Base-by-base conservation (phyloP, 2,888 invertebrate species). In the Papilio gigon region DNA sequence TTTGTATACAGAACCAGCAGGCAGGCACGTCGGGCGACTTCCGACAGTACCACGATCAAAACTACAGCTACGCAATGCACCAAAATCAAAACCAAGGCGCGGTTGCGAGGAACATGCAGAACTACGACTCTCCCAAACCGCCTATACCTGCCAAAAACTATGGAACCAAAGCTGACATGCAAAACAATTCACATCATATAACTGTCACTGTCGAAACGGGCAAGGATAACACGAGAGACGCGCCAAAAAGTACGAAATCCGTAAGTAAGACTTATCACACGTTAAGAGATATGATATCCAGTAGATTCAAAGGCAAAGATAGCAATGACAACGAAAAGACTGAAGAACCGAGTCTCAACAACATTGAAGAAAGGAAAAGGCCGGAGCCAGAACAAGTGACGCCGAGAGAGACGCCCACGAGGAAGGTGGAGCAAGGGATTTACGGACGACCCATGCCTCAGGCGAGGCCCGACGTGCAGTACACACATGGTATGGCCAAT, bases 231-330 rank as follows among this genome's bases (percentile, higher is more conserved):
- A 92, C 91, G 17, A 90, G 91, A 78, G 93, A 94, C 75, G 90
- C 93, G 0, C 93, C 90, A 0, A 93, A 93, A 82, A 93, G 89
- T 67, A 88, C 92, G 59, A 94, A 95, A 82, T 94, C 95, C n/a
- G 94, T 95, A 70, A 94, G 95, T 58, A 95, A 96, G 86, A 96
- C 96, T 0, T 96, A 96, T 80, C 95, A 96, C 82, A 96, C 96
- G 4, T 93, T 96, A 71, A 96, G 96, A 90, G 96, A 96, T 78
- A 95, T 96, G 93, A 96, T 96, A 80, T 96, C 96, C 25, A 96
- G 95, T 83, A 94, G 95, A 78, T 96, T 96, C 83, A 95, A 95
- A 77, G 94, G 93, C 76, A 94, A 93, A 81, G 92, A 92, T 30
- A 94, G 86, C 56, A 92, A 86, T 78, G 94, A 94, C 27, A 92